These are phyloP conservation scores for Didymodactylos carnosus DNA, from an alignment of 2,888 invertebrate species.

Conservation along the genomic window DNA sequence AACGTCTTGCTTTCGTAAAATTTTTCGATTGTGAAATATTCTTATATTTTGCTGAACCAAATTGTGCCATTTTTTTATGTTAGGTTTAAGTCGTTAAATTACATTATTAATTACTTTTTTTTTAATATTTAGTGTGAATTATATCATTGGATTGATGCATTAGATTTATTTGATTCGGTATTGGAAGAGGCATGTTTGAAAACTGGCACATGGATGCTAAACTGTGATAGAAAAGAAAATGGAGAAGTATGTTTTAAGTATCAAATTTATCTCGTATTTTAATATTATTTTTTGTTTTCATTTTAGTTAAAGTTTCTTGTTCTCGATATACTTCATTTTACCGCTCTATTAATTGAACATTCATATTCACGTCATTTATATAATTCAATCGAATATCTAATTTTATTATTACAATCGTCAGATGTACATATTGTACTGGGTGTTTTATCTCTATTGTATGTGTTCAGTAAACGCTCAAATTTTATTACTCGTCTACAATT, in stretches of 20 bases:
- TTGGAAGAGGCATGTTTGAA: slow-evolving; percentile 49
- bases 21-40: no score
- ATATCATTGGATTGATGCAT: slow-evolving; percentile 62
- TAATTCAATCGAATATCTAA: slow-evolving; percentile 65
- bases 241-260: slow-evolving; percentile 24
- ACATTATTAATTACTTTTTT: background rate
- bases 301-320: slow-evolving; percentile 47
- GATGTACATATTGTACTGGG: slow-evolving; percentile 64
- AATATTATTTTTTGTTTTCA: background rate
- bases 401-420: slow-evolving; percentile 45
- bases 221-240: slow-evolving; percentile 50
- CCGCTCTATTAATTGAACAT: slow-evolving; percentile 61
- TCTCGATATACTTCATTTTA: slow-evolving; percentile 59
- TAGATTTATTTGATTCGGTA: slow-evolving; percentile 48
- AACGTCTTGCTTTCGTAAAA: no score
- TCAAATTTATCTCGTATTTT: background rate
- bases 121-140: slow-evolving; percentile 46
- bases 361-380: slow-evolving; percentile 54
- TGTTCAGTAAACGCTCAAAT: slow-evolving; percentile 68
- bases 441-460: slow-evolving; percentile 61
- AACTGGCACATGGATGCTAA: slow-evolving; percentile 44
- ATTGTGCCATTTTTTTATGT: background rate
- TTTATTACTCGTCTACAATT: slow-evolving; percentile 56
- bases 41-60: no score
- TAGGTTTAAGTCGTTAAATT: background rate